Conservation (phyloP, 2,888 invertebrate genomes). For the Fragum sueziense region DNA sequence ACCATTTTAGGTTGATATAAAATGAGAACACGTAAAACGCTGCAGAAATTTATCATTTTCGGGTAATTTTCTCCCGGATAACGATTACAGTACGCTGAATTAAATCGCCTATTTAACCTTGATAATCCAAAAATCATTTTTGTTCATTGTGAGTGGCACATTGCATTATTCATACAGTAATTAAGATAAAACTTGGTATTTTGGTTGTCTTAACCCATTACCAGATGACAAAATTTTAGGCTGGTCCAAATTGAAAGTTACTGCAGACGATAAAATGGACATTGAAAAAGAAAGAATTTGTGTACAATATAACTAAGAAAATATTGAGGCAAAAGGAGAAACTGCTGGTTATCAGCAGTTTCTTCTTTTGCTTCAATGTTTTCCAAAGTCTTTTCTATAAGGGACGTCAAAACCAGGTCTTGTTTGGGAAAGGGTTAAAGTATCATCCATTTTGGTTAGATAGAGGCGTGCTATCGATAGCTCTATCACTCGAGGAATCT, state of each 20-base stretch:
- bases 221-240: too few relatives aligned
- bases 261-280: too few relatives aligned
- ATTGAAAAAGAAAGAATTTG: too few relatives aligned
- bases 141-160: conserved; percentile 60
- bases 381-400: too few relatives aligned
- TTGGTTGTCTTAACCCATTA: conserved; percentile 24
- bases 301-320: too few relatives aligned
- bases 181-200: conserved; percentile 54
- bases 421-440: too few relatives aligned
- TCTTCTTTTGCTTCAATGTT: too few relatives aligned
- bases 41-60: conserved; percentile 31
- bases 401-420: too few relatives aligned
- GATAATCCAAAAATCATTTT: conserved; percentile 52
- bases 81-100: conserved; percentile 32
- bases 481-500: conserved; percentile 20
- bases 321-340: too few relatives aligned
- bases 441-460: conserved; percentile 24
- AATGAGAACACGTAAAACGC: conserved; percentile 20
- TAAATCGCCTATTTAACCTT: conserved; percentile 45
- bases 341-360: too few relatives aligned
- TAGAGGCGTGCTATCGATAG: conserved; percentile 24
- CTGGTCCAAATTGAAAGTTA: too few relatives aligned
- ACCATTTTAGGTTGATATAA: too few relatives aligned
- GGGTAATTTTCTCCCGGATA: conserved; percentile 4
- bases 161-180: conserved; percentile 55